These are phyloP conservation scores for Malurus melanocephalus DNA, from an alignment of 2,113 vertebrate genomes.

Conservation along the genomic window DNA sequence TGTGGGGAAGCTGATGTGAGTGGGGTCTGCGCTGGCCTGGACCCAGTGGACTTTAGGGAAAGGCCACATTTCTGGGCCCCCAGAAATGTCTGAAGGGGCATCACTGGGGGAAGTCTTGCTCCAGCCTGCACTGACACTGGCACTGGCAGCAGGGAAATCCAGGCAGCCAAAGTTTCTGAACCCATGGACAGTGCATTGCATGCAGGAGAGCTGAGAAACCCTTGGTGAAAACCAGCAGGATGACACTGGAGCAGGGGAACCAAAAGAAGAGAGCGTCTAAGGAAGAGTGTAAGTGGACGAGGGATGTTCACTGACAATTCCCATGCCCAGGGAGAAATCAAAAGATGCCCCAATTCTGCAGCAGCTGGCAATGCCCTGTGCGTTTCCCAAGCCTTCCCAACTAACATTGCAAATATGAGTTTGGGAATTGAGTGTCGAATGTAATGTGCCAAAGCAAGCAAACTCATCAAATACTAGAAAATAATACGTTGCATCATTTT, in stretches of 20 bases:
- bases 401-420: not conserved
- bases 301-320: not conserved
- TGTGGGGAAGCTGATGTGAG: not conserved
- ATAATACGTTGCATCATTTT: not conserved
- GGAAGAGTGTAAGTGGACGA: not conserved
- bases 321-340: accelerated
- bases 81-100: accelerated
- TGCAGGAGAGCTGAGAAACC: not conserved
- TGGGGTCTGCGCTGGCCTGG: accelerated
- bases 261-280: not conserved
- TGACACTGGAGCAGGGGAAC: not conserved
- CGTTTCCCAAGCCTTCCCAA: not conserved
- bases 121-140: not conserved
- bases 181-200: accelerated
- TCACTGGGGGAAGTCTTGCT: not conserved
- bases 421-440: not conserved
- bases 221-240: not conserved
- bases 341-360: not conserved
- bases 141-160: not conserved
- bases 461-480: not conserved
- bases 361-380: not conserved
- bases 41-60: accelerated
- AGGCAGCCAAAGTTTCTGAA: not conserved
- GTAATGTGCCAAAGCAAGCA: not conserved
- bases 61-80: not conserved